Evolutionary conservation across 2,797 vertebrate species (phyloP).

Genomic region (Muscicapa comitata): DNA sequence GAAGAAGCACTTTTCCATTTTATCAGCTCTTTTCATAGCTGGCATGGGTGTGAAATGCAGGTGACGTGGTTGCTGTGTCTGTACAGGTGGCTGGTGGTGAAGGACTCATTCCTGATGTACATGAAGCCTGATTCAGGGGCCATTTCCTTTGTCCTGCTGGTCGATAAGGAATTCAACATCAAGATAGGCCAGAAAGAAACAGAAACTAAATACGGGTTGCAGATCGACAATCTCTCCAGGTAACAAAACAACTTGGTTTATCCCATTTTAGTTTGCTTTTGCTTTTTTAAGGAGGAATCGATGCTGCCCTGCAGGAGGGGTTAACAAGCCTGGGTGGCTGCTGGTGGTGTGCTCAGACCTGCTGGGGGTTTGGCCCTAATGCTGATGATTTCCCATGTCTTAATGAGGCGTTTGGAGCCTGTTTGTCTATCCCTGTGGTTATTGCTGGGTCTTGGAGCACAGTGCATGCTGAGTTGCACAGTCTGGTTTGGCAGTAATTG

Average conservation of each 20-base stretch:
- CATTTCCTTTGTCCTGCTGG: conserved; percentile 90
- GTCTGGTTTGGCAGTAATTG: not conserved
- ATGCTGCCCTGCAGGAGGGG: not conserved
- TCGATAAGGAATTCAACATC: conserved; percentile 91
- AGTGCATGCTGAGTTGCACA: not conserved
- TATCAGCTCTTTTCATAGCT: no score
- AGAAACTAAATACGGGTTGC: conserved; percentile 89
- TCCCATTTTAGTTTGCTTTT: not conserved
- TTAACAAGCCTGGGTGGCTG: not conserved
- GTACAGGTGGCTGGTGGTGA: conserved; percentile 92
- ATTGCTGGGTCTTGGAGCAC: not conserved
- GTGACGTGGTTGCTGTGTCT: not conserved
- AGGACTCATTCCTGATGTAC: conserved; percentile 94
- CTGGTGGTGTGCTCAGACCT: not conserved
- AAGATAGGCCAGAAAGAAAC: conserved; percentile 94
- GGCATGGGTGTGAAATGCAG: not conserved
- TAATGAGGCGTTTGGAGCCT: not conserved
- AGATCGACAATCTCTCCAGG: conserved; percentile 93
- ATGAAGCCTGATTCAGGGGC: conserved; percentile 91
- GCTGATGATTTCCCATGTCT: not conserved
- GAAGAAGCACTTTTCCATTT: not conserved
- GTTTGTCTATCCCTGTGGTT: not conserved
- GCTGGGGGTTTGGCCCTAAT: not conserved
- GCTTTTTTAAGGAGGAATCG: not conserved
- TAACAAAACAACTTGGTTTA: conserved; percentile 44